phyloP scores from a whole-genome alignment of 2,113 vertebrate species.

The Dascyllus trimaculatus region DNA sequence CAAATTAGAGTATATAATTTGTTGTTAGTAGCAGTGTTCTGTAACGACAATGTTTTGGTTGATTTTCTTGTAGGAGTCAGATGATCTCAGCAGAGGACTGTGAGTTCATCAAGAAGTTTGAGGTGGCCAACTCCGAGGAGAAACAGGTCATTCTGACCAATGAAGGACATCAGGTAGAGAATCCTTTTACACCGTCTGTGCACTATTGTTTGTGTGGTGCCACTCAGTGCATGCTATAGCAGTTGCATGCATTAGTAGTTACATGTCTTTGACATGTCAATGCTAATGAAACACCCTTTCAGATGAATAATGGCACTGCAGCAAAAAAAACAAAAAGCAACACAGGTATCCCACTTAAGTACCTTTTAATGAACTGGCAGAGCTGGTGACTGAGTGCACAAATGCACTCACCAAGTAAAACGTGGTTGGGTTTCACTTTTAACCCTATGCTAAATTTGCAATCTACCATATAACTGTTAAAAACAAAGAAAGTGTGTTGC shows the following conservation, averaged over 20 bases:
- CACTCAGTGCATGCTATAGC: no score
- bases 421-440: not conserved
- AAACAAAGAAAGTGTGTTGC: not conserved
- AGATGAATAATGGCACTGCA: slow-evolving; percentile 7
- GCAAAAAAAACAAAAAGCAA: not conserved
- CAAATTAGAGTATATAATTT: no score
- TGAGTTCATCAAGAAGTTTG: slow-evolving; percentile 98
- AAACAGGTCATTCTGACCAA: slow-evolving; percentile 93
- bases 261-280: not conserved
- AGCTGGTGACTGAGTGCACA: not conserved
- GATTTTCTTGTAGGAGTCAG: slow-evolving; percentile 89
- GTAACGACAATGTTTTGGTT: slow-evolving; percentile 1
- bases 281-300: not conserved
- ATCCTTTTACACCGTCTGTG: not conserved
- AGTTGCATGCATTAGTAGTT: not conserved
- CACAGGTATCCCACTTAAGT: not conserved
- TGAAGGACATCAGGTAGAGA: slow-evolving; percentile 95
- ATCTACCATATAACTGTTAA: not conserved
- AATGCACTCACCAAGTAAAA: not conserved
- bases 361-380: not conserved
- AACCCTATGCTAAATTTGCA: not conserved
- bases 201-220: not conserved
- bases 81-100: slow-evolving; percentile 99
- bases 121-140: slow-evolving; percentile 92
- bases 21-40: not conserved